Percentiles rank a stretch among this genome's conserved stretches.
Evolutionary conservation across 2,797 vertebrate genomes (phyloP).

Genomic region (Salmo trutta): DNA sequence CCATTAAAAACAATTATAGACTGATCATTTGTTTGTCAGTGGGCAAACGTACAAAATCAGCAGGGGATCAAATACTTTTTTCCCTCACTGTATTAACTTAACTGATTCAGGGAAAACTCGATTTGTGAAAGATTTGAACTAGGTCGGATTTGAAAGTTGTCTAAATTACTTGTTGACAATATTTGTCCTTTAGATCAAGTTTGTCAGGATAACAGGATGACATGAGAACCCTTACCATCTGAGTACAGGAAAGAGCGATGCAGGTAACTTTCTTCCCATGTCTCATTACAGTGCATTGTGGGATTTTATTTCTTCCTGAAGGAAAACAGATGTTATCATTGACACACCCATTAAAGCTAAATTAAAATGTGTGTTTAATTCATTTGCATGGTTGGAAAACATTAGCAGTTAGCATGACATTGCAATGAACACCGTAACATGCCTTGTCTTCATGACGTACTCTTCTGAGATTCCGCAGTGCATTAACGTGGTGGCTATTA

Average conservation of each 20-base stretch:
- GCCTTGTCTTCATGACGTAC: background rate
- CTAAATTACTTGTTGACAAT: conserved; percentile 43
- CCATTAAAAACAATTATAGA: no score
- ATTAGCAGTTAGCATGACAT: conserved; percentile 14
- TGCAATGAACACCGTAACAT: conserved; percentile 27
- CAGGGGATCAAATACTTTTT: no score
- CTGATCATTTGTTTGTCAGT: no score
- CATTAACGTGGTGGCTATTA: conserved; percentile 18
- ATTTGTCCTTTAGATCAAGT: conserved; percentile 42
- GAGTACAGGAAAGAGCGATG: conserved; percentile 43
- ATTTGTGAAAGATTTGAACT: conserved; percentile 17
- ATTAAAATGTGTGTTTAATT: conserved; percentile 33
- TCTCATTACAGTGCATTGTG: conserved; percentile 58
- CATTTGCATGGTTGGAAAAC: conserved; percentile 10
- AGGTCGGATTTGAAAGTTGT: conserved; percentile 25
- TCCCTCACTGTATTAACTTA: background rate
- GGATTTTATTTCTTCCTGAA: conserved; percentile 59
- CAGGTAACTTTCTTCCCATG: conserved; percentile 29
- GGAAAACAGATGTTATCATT: conserved; percentile 66
- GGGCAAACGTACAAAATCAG: no score
- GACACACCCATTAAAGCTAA: conserved; percentile 1
- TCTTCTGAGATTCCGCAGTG: conserved; percentile 11
- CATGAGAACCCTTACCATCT: conserved; percentile 28
- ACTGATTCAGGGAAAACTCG: background rate
- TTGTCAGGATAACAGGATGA: conserved; percentile 28